Base-by-base conservation (phyloP, 1,140 invertebrate species). In the Apis florea region DNA sequence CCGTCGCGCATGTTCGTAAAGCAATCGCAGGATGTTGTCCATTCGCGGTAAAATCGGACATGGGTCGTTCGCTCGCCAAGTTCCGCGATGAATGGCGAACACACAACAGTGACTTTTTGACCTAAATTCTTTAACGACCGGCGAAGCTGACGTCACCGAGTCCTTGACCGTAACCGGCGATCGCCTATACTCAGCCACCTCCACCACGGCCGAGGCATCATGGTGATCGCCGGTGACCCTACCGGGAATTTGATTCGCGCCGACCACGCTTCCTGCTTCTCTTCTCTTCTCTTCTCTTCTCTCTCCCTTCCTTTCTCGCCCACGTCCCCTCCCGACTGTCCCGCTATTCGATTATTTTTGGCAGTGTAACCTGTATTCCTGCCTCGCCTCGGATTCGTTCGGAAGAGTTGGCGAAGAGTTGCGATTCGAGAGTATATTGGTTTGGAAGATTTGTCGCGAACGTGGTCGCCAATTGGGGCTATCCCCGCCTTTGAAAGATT, bases 41-140 rank as follows among this genome's bases (percentile, higher is more conserved):
- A 59, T 78, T 80, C 58, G 24, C 12, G 59, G 66, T 49, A 81
- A 83, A 84, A 79, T 88, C 82, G 77, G 73, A 72, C 78, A 68
- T 49, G 61, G 59, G 56, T 71, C 74, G 76, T 79, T 66, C 69
- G 51, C 82, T 59, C 82, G 61, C 54, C 83, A 70, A 81, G 71
- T 26, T 83, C 64, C 71, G 78, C 68, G 79, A 76, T 75, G 83
- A 83, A 85, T 86, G 81, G 77, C 64, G 81, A 82, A 84, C 78
- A 82, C 76, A 83, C 81, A 86, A 73, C 85, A 87, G 85, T 92
- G 91, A 92, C 91, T 92, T 92, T 92, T 92, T 85, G 91, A 91
- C 91, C 91, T 90, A 91, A 92, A 92, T 92, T 88, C 90, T 90
- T 90, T 83, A 85, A 88, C 87, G 80, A 89, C 83, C 81, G 70